Evolutionary conservation across 2,113 vertebrate genomes (phyloP), one percentile per base, ranked within the genome.

Genomic region (Coreoperca whiteheadi): DNA sequence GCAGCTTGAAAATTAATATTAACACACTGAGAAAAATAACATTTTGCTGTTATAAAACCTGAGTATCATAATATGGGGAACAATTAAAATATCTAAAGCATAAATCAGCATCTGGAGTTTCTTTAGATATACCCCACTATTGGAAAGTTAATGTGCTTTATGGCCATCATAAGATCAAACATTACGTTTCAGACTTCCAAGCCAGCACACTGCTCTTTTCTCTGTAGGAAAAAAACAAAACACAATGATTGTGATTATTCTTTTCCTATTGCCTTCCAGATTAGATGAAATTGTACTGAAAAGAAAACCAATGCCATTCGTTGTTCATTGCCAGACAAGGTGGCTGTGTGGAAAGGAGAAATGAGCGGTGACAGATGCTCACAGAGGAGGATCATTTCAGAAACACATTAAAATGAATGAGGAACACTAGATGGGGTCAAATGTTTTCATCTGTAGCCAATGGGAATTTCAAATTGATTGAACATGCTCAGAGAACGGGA

Each of bases 351-450:
- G 23, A 59, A 74, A 63, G 57, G 76, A 85, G 69, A 86, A 90
- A 91, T 82, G 71, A 91, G 60, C 30, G 46, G 63, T 84, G 90
- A 87, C 92, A 93, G 86, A 77, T 81, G 85, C 83, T 87, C 78
- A 66, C 84, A 87, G 88, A 74, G 56, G 78, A 82, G 65, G 60
- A 76, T 79, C 68, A 76, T 87, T 91, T 90, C 72, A 74, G 66
- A 88, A 91, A 88, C 87, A 89, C 87, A 92, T 95, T 93, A 91
- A 94, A 93, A 94, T 93, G 87, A 93, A 94, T 88, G 92, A 94
- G 87, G 81, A 56, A 41, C 85, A 43, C 51, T 48, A 41, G 79
- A 87, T 82, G 50, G 80, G 81, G 86, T 92, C 80, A 91, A 93
- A 89, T 88, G 81, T 92, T 85, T 94, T 92, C 91, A 93, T 92